Evolutionary conservation across 1,140 invertebrate species (phyloP), one percentile per base, ranked within the genome.

Genomic region (Bombus breviceps): DNA sequence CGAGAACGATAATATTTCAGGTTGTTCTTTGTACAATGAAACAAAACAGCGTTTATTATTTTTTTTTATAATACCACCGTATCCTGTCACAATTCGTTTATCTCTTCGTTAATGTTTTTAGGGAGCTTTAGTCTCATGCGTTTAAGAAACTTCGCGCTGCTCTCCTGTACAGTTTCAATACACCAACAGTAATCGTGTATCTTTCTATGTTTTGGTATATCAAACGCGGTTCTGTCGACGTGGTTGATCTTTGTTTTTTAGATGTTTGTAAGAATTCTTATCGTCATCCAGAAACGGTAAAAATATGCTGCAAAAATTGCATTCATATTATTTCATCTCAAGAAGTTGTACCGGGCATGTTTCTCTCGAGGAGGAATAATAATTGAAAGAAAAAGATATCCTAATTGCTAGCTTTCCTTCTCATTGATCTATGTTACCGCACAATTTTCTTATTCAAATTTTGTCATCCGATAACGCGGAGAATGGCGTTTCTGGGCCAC

Each of bases 91-190:
- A 53, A 28, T 39, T 71, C 43, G 43, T 71, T n/a, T n/a, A 57
- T 72, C 9, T 53, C n/a, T 78, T 43, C 62, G 59, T 76, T 76
- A 59, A 41, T 28, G n/a, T 66, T 78, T 78, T 22, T 34, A 66
- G 39, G 13, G 13, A 59, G 6, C 34, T 76, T 39, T 39, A 22
- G 47, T 8, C 47, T 53, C 0, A 2, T 34, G 13, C 13, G 13
- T 76, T 76, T 59, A 25, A 59, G 53, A 59, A 76, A 59, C 25
- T 76, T 53, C 10, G 6, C 47, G 22, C 25, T 0, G 74, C 12
- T 76, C 39, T 53, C 15, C n/a, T 32, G 5, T 39, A n/a, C 25
- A 13, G 12, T 18, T 15, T 32, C 25, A 4, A 28, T 37, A 6
- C 32, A 15, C 25, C 32, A 4, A 59, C 47, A 3, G 34, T 34